A percentile compares a stretch with the other conserved stretches of the same genome.
Evolutionary conservation across 2,888 invertebrate species (phyloP).

Genomic region (Diaprepes abbreviatus): DNA sequence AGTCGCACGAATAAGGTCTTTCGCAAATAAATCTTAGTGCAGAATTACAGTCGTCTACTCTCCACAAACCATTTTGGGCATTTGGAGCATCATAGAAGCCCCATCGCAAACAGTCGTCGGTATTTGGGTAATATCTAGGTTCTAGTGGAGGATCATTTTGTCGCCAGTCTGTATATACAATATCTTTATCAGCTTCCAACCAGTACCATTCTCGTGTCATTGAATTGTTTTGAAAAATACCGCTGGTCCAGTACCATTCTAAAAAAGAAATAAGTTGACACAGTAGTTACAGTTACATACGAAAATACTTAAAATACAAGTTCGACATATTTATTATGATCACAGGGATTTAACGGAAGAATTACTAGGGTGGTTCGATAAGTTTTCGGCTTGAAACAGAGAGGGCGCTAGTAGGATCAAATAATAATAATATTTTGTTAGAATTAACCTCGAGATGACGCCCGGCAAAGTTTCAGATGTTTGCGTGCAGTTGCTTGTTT

Average conservation of each 20-base stretch:
- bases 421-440: too few species aligned
- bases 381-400: too few species aligned
- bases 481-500: too few species aligned
- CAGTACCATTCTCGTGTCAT: background rate
- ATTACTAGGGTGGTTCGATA: too few species aligned
- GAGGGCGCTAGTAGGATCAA: too few species aligned
- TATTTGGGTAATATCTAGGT: background rate
- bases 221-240: background rate
- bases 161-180: background rate
- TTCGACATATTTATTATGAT: too few species aligned
- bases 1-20: background rate
- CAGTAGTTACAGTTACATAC: too few species aligned
- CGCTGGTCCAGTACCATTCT: background rate
- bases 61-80: background rate
- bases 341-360: too few species aligned
- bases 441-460: too few species aligned
- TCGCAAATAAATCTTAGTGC: background rate
- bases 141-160: background rate
- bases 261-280: background rate
- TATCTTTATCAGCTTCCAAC: background rate
- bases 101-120: background rate
- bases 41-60: background rate
- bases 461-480: too few species aligned
- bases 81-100: background rate
- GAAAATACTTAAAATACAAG: too few species aligned